These are phyloP conservation scores for Choristoneura rosaceana DNA, from an alignment of 2,888 invertebrate genomes.

Conservation along the genomic window DNA sequence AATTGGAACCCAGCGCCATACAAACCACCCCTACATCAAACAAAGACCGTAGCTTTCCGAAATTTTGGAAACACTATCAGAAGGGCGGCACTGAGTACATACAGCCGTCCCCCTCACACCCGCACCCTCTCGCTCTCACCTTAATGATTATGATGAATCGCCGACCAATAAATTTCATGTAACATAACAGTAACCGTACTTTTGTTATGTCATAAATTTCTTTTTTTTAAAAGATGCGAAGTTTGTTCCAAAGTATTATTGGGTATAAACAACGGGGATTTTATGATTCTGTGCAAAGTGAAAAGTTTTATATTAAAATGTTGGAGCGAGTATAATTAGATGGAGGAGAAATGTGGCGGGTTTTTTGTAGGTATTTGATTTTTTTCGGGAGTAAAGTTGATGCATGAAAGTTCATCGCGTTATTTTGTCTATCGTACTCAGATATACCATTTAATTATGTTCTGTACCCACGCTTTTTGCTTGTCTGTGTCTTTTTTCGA, in stretches of 20 bases:
- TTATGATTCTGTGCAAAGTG: slow-evolving; percentile 59
- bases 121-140: slow-evolving; percentile 54
- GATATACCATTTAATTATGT: neutral
- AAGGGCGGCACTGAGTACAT: slow-evolving; percentile 78
- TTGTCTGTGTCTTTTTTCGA: too few relatives aligned
- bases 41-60: slow-evolving; percentile 79
- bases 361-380: neutral
- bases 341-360: neutral
- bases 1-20: slow-evolving; percentile 53
- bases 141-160: slow-evolving; percentile 72
- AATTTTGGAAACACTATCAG: slow-evolving; percentile 85
- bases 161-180: slow-evolving; percentile 51
- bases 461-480: too few relatives aligned
- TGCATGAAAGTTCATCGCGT: neutral
- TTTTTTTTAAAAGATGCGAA: slow-evolving; percentile 35
- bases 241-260: slow-evolving; percentile 46
- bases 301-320: slow-evolving; percentile 79
- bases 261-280: slow-evolving; percentile 49
- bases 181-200: slow-evolving; percentile 11
- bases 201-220: slow-evolving; percentile 35
- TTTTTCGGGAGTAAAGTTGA: neutral
- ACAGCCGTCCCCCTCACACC: slow-evolving; percentile 60
- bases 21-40: slow-evolving; percentile 66
- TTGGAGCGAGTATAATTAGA: slow-evolving; percentile 78
- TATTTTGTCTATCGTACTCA: neutral